Evolutionary conservation across 1,140 invertebrate genomes (phyloP).

Genomic region (Drosophila gunungcola): DNA sequence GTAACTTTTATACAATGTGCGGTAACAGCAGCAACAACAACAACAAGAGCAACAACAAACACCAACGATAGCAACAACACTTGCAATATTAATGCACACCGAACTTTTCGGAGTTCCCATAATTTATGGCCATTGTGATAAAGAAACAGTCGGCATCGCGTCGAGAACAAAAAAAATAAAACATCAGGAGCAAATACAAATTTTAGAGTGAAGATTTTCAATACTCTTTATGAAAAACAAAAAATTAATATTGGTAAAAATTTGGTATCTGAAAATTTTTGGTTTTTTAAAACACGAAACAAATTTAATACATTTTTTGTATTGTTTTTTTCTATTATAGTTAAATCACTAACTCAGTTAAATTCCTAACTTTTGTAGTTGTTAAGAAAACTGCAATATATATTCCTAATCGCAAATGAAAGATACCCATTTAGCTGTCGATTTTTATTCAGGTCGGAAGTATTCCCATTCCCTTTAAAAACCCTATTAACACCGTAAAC

Average conservation of each 20-base stretch:
- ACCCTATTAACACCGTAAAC: slow-evolving; percentile 11
- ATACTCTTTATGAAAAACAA: too few relatives aligned
- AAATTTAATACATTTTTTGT: too few relatives aligned
- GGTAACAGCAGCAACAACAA: slow-evolving; percentile 36
- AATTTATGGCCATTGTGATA: slow-evolving; percentile 71
- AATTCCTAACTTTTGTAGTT: too few relatives aligned
- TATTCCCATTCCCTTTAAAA: not conserved
- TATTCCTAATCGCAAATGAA: too few relatives aligned
- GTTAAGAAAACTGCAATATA: too few relatives aligned
- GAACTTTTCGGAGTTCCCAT: slow-evolving; percentile 21
- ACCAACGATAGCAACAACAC: slow-evolving; percentile 14
- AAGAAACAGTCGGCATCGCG: slow-evolving; percentile 40
- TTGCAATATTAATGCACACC: slow-evolving; percentile 44
- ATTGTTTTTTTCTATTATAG: too few relatives aligned
- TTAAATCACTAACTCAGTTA: too few relatives aligned
- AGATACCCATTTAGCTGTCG: too few relatives aligned
- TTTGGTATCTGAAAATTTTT: too few relatives aligned
- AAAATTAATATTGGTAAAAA: too few relatives aligned
- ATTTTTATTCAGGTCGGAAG: slow-evolving; percentile 1
- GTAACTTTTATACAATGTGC: slow-evolving; percentile 68
- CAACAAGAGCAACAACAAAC: slow-evolving; percentile 2
- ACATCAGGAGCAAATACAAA: not conserved
- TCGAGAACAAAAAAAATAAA: not conserved
- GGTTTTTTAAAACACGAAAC: too few relatives aligned
- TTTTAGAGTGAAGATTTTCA: too few relatives aligned